Base-by-base conservation (phyloP, 2,113 vertebrate genomes). In the Myiagra hebetior region DNA sequence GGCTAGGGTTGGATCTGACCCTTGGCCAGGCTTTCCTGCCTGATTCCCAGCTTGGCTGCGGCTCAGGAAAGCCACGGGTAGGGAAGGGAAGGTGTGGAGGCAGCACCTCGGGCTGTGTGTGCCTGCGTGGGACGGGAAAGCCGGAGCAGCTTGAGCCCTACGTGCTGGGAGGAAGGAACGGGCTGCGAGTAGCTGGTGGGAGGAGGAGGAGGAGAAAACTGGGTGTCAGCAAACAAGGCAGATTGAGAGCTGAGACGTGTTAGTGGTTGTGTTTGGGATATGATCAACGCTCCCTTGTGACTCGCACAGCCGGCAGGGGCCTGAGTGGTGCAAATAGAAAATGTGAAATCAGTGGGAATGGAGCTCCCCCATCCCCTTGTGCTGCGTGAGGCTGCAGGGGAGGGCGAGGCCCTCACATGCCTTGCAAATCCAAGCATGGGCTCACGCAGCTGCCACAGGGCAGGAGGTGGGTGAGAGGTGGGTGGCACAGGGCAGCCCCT, bases 141-240 rank as follows among this genome's bases (percentile, higher is more conserved):
- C 90, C 33, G 0, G 67, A 96, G 82, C 95, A 94, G 92, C 85
- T 88, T 84, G 96, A 90, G 93, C 68, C 26, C 0, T 59, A 28
- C 7, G 18, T 82, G 85, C 82, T 2, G 2, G 52, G 76, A 91
- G 93, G 95, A 94, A 94, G 82, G 72, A 92, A 52, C 76, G 11
- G 85, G 87, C 96, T 92, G 91, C 1, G 5, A 95, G 93, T 70
- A 96, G 81, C 87, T 57, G 10, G 87, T 95, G 93, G 95, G 93
- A 95, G 93, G 86, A 93, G 82, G 95, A 76, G 75, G 56, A 83
- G 88, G 57, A 93, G 68, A 89, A 82, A 95, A 21, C 64, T 18
- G 84, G 52, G 88, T 95, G 96, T 91, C 90, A 92, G 93, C 80
- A 82, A 95, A 57, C 2, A 63, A 96, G 89, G 93, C 92, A 88